Conservation (phyloP, 1,140 invertebrate genomes). For the Cyphomyrmex costatus region DNA sequence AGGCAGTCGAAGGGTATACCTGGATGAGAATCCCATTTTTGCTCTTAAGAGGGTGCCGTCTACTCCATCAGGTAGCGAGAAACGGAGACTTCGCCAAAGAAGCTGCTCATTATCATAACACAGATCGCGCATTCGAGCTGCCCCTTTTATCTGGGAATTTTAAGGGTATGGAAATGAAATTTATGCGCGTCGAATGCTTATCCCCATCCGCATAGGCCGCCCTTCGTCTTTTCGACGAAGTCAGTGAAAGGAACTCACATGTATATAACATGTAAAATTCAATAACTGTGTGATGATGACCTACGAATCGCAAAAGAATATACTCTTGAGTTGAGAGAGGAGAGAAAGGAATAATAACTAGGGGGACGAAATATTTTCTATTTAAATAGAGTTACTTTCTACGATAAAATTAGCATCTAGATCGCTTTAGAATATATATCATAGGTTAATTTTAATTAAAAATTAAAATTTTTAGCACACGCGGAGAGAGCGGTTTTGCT, state of each 20-base stretch:
- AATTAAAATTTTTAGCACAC: neutral
- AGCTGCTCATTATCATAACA: constrained; percentile 80
- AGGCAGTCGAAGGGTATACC: constrained; percentile 3
- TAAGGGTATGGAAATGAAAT: constrained; percentile 78
- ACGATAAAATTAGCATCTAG: neutral
- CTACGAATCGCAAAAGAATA: constrained; percentile 37
- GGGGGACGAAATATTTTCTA: neutral
- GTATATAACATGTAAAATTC: constrained; percentile 57
- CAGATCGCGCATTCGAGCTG: constrained; percentile 78
- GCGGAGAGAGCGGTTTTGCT: too few species aligned
- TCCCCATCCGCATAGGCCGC: constrained; percentile 10
- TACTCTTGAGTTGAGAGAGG: neutral
- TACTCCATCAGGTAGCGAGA: constrained; percentile 63
- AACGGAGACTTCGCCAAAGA: constrained; percentile 67
- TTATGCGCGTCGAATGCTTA: constrained; percentile 67
- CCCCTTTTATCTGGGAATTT: constrained; percentile 77
- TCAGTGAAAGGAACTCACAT: constrained; percentile 46
- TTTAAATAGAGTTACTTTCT: neutral
- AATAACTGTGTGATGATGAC: constrained; percentile 38
- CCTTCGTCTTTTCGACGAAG: constrained; percentile 27
- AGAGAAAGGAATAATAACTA: neutral
- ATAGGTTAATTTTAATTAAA: constrained; percentile 5
- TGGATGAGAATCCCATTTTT: constrained; percentile 53
- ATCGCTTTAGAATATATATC: neutral
- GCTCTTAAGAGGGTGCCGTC: constrained; percentile 58